Evolutionary conservation across 2,113 vertebrate species (phyloP).

Genomic region (Periophthalmodon schlosseri): DNA sequence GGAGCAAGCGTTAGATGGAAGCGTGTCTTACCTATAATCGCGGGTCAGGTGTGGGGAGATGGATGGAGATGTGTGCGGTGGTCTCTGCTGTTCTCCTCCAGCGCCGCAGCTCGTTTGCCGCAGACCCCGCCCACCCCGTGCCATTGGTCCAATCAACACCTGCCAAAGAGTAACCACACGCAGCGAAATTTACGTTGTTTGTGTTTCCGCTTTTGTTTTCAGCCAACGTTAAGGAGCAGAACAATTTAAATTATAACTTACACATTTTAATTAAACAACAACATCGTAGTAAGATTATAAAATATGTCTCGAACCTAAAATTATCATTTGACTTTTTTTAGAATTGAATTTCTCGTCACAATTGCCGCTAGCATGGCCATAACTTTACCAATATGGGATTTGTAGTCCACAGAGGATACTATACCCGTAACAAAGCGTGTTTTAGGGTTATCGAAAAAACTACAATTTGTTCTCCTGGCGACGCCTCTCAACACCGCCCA

Average conservation of each 20-base stretch:
- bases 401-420: constrained; percentile 50
- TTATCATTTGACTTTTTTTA: neutral
- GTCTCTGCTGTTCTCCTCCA: constrained; percentile 58
- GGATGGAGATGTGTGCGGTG: constrained; percentile 35
- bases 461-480: constrained; percentile 52
- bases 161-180: constrained; percentile 30
- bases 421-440: neutral
- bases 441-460: constrained; percentile 45
- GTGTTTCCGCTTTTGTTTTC: constrained; percentile 18
- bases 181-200: rapidly evolving
- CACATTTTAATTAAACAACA: neutral
- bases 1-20: constrained; percentile 15
- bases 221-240: neutral
- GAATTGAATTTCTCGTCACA: neutral
- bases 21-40: constrained; percentile 65
- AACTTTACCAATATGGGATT: constrained; percentile 44
- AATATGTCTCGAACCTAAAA: neutral
- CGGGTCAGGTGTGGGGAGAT: constrained; percentile 16
- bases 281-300: neutral
- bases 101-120: constrained; percentile 61
- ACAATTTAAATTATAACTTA: neutral
- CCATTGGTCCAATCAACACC: constrained; percentile 61
- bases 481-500: constrained; percentile 33
- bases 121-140: constrained; percentile 59
- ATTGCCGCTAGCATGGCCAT: neutral